These are phyloP conservation scores for Patella ulyssiponensis DNA, from an alignment of 2,888 invertebrate genomes.

Conservation along the genomic window DNA sequence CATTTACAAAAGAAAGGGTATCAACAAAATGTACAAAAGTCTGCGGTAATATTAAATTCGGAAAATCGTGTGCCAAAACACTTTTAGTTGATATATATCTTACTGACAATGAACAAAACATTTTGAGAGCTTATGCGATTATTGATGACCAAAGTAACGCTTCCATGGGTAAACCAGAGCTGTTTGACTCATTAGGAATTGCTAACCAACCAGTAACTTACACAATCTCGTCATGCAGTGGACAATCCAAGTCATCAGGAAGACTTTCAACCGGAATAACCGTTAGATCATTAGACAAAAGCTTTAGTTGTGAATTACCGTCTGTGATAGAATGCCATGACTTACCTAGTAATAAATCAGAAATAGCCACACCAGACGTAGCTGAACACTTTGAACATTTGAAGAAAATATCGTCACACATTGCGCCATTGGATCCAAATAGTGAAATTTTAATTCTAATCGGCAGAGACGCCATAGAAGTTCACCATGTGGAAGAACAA, in stretches of 20 bases:
- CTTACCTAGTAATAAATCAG: constrained; percentile 20
- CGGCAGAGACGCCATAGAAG: constrained; percentile 34
- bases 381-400: constrained; percentile 19
- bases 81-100: constrained; percentile 19
- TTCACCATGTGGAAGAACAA: constrained; percentile 40
- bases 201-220: background rate
- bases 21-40: no score
- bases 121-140: constrained; percentile 15
- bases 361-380: constrained; percentile 28
- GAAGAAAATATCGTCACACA: constrained; percentile 1
- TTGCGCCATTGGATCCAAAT: constrained; percentile 22
- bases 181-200: constrained; percentile 19
- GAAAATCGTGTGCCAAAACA: constrained; percentile 29
- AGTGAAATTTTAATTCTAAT: constrained; percentile 29
- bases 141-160: constrained; percentile 31
- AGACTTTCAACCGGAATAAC: constrained; percentile 15
- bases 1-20: background rate
- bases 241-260: constrained; percentile 9
- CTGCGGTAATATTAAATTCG: background rate
- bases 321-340: constrained; percentile 26
- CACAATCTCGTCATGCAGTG: constrained; percentile 23
- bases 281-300: constrained; percentile 17
- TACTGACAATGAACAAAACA: background rate
- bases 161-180: constrained; percentile 18
- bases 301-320: constrained; percentile 1